Conservation (phyloP, 2,888 invertebrate species). For the Acrocyrtus sp. region DNA sequence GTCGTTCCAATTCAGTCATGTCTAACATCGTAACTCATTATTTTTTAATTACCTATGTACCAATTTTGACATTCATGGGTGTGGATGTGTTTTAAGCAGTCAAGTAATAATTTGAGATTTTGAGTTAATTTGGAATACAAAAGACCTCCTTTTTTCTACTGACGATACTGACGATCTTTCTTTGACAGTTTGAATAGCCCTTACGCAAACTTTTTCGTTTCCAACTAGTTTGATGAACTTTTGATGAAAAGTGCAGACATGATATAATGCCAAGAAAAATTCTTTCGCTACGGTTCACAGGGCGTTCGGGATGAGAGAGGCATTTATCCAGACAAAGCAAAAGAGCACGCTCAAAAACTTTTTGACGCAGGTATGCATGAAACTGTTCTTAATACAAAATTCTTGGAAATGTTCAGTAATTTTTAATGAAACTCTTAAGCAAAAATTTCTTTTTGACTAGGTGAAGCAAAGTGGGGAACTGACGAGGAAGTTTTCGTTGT, state of each 20-base stretch:
- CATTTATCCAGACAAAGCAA: conserved; percentile 70
- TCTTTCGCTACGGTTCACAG: conserved; percentile 22
- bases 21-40: no score
- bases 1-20: conserved; percentile 6
- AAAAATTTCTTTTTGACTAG: conserved; percentile 51
- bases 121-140: no score
- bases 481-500: conserved; percentile 79
- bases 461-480: conserved; percentile 78
- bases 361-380: conserved; percentile 72
- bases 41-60: no score
- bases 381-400: conserved; percentile 10
- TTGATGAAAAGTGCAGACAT: no score
- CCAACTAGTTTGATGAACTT: not conserved
- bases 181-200: no score
- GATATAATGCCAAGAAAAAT: no score
- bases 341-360: conserved; percentile 75
- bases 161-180: no score
- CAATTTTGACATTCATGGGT: no score
- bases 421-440: not conserved
- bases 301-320: conserved; percentile 50
- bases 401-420: not conserved
- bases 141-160: no score
- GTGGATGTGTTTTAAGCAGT: no score
- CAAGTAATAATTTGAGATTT: no score
- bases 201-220: conserved; percentile 24